Percentiles rank a stretch among this genome's conserved stretches.
Conservation (phyloP, 2,113 vertebrate genomes). For the Ophiodon elongatus region DNA sequence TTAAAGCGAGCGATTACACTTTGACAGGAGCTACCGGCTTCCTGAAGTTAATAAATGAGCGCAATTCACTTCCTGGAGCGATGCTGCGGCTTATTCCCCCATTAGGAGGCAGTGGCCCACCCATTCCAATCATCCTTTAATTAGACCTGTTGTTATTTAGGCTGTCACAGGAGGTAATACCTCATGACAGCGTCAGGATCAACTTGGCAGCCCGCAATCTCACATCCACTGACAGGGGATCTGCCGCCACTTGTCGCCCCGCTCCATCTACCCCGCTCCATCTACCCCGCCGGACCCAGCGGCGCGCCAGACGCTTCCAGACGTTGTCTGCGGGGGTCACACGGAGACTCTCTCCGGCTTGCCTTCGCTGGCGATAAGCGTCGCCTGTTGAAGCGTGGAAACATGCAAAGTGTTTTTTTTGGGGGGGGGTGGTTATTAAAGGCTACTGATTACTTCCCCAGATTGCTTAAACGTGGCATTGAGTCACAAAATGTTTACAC, state of each 20-base stretch:
- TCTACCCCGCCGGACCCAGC: slow-evolving; percentile 38
- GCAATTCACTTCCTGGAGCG: slow-evolving; percentile 73
- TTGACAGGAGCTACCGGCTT: slow-evolving; percentile 72
- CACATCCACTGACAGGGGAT: slow-evolving; percentile 70
- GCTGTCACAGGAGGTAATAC: slow-evolving; percentile 75
- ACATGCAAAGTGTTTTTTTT: slow-evolving; percentile 9
- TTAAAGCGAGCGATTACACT: slow-evolving; percentile 73
- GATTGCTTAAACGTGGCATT: slow-evolving; percentile 36
- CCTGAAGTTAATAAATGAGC: slow-evolving; percentile 78
- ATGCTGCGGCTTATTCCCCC: slow-evolving; percentile 74
- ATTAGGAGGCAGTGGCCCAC: slow-evolving; percentile 72
- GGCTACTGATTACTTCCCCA: slow-evolving; percentile 48
- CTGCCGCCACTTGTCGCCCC: slow-evolving; percentile 27
- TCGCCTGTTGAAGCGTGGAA: slow-evolving; percentile 20
- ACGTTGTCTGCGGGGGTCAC: slow-evolving; percentile 17
- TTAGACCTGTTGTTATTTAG: slow-evolving; percentile 80
- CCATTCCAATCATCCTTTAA: slow-evolving; percentile 80
- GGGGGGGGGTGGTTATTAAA: slow-evolving; percentile 17
- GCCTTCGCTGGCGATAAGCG: neutral
- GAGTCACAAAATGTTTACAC: slow-evolving; percentile 54
- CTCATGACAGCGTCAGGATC: slow-evolving; percentile 67
- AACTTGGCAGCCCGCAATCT: slow-evolving; percentile 73
- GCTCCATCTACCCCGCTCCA: slow-evolving; percentile 49
- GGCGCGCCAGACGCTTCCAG: slow-evolving; percentile 19
- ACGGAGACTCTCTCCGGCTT: slow-evolving; percentile 9